phyloP scores from a whole-genome alignment of 1,140 invertebrate genomes.

The Lanistes nyassanus region DNA sequence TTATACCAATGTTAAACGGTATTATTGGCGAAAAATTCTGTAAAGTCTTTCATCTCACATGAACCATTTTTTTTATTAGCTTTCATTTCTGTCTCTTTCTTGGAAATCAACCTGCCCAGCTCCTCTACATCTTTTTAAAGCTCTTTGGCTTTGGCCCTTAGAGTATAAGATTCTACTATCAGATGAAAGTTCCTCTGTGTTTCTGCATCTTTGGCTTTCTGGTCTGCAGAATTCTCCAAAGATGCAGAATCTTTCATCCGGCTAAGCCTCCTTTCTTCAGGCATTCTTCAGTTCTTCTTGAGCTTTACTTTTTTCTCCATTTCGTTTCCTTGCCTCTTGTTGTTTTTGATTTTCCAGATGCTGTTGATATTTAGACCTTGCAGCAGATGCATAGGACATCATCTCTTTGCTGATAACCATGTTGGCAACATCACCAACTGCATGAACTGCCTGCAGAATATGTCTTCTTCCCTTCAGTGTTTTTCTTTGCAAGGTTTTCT shows the following conservation, averaged over 20 bases:
- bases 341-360: no score
- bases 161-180: no score
- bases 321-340: not conserved
- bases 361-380: no score
- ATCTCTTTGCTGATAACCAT: not conserved
- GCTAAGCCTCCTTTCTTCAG: not conserved
- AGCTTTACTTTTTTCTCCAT: constrained; percentile 4
- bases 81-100: not conserved
- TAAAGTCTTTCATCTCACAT: not conserved
- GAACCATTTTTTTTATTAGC: constrained; percentile 1
- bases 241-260: no score
- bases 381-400: not conserved
- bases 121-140: not conserved
- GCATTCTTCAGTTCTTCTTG: not conserved
- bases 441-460: not conserved
- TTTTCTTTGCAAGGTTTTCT: not conserved
- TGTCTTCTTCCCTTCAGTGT: not conserved
- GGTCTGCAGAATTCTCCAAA: no score
- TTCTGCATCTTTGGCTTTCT: no score
- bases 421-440: not conserved
- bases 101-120: no score
- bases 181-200: no score
- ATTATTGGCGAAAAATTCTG: not conserved
- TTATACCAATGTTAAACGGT: not conserved
- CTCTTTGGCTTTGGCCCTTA: not conserved